These are phyloP conservation scores for Celastrina argiolus DNA, from an alignment of 2,888 invertebrate genomes.

Conservation along the genomic window DNA sequence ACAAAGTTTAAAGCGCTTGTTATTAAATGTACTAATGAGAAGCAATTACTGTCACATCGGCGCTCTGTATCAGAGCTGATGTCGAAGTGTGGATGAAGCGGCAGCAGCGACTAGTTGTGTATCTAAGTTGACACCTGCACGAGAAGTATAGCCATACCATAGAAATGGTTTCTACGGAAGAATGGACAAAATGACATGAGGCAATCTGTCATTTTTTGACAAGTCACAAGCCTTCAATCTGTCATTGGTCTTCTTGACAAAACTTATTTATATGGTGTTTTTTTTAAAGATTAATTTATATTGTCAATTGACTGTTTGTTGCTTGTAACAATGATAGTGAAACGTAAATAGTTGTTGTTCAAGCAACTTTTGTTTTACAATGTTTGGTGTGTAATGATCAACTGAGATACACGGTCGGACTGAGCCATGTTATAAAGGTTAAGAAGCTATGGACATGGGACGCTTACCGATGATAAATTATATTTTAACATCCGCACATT, in stretches of 20 bases:
- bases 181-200: no score
- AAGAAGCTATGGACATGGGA: constrained; percentile 27
- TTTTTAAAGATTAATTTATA: no score
- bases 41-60: constrained; percentile 44
- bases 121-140: not conserved
- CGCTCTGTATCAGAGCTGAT: constrained; percentile 69
- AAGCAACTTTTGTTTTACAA: no score
- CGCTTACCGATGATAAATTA: constrained; percentile 73
- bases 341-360: no score
- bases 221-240: no score
- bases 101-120: constrained; percentile 51
- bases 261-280: no score
- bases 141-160: no score
- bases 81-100: constrained; percentile 50
- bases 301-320: no score
- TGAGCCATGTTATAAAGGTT: not conserved
- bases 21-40: constrained; percentile 45
- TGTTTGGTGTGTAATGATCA: not conserved
- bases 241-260: no score
- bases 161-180: no score
- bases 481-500: constrained; percentile 79
- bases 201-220: no score
- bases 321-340: no score
- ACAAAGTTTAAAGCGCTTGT: constrained; percentile 59
- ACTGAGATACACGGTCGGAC: not conserved